A percentile compares a stretch with the other conserved stretches of the same genome.
phyloP scores from a whole-genome alignment of 2,888 invertebrate species.

The Spatulosminthurus flaviceps region DNA sequence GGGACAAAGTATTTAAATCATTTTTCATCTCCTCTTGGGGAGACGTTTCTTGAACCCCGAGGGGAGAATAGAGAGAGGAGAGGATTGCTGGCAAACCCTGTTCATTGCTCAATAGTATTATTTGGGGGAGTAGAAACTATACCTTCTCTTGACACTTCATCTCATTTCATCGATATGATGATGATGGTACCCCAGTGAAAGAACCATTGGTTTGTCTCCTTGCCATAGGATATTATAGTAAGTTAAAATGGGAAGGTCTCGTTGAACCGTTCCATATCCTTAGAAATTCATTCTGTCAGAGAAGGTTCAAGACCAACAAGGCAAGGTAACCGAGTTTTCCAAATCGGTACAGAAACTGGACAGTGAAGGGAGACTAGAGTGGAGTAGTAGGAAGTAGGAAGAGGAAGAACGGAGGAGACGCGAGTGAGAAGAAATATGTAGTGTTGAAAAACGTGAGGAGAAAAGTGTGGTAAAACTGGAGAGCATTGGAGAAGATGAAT shows the following conservation, averaged over 20 bases:
- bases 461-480: background rate
- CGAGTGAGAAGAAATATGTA: background rate
- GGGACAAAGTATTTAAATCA: constrained; percentile 3
- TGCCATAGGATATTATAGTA: background rate
- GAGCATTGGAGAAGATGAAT: constrained; percentile 23
- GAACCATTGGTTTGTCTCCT: no score
- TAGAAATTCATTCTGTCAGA: background rate
- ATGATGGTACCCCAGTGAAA: background rate
- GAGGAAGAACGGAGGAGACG: background rate
- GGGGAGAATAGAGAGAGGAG: background rate
- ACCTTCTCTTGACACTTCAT: no score
- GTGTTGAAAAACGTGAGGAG: background rate
- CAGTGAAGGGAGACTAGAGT: no score
- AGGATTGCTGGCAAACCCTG: background rate
- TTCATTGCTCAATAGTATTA: background rate
- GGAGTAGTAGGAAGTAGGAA: background rate
- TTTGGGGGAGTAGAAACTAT: no score
- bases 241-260: constrained; percentile 1
- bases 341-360: background rate
- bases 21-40: constrained; percentile 1
- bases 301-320: no score
- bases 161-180: background rate
- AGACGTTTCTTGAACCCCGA: background rate
- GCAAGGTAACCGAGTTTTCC: no score
- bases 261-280: no score